Evolutionary conservation across 2,888 invertebrate species (phyloP), one percentile per base, ranked within the genome.

Genomic region (Cabera pusaria): DNA sequence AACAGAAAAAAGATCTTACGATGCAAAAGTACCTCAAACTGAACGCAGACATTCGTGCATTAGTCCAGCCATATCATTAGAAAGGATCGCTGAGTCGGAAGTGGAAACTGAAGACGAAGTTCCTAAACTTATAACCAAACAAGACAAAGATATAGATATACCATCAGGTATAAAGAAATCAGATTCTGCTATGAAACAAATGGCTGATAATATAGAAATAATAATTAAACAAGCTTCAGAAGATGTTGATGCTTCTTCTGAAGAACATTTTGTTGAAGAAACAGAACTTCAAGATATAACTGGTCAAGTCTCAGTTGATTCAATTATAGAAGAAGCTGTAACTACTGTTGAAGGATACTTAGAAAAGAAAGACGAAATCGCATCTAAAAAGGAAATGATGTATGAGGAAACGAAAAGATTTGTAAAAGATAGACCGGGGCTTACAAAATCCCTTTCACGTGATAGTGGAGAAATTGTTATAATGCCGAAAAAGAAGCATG

Each of bases 161-260:
- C 58, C 56, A 42, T 41, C 55, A 25, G 78, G 75, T 44, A 62
- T 88, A 42, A 87, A 87, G 41, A 88, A 87, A 60, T 88, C 88
- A 1, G 88, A 88, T 42, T 88, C 88, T 1, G 75, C 87, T 3
- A 88, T 88, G 87, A 88, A 88, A 56, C 79, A 88, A 71, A 88
- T 88, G 86, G 88, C 88, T 38, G 88, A 88, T 45, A 88, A 88
- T 46, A 88, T 88, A 34, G 88, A 88, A 72, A 88, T 88, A 7
- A 88, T 88, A 9, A 88, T 88, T 1, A 88, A 88, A 66, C 88
- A 88, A 48, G 88, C 88, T 17, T 88, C 88, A 1, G 88, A 88
- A 67, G 88, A 88, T 17, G 52, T 86, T 24, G 88, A 88, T 31
- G 24, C 79, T 14, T 88, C 88, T 16, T 76, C 72, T 24, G 88